Percentiles rank a stretch among this genome's conserved stretches.
phyloP scores from a whole-genome alignment of 1,140 invertebrate genomes.

The Trissolcus basalis region DNA sequence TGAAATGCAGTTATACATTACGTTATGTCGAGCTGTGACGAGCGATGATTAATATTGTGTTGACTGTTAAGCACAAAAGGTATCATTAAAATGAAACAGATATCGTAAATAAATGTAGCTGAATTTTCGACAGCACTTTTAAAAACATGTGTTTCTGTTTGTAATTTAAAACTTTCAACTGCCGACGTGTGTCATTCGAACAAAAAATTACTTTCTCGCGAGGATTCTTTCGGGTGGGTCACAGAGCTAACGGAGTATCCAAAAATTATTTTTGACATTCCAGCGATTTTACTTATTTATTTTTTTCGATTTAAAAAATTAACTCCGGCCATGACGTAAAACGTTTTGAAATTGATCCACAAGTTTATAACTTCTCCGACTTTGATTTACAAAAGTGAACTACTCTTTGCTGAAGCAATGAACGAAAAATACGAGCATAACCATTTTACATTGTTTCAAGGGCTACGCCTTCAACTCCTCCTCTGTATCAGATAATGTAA shows the following conservation, averaged over 20 bases:
- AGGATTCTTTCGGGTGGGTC: no score
- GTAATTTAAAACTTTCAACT: conserved; percentile 49
- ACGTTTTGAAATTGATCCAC: no score
- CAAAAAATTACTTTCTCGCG: conserved; percentile 33
- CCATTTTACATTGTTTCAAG: conserved; percentile 42
- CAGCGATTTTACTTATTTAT: no score
- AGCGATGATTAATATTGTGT: no score
- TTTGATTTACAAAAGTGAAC: conserved; percentile 33
- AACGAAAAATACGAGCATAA: conserved; percentile 36
- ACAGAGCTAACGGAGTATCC: no score
- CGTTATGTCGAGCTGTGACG: no score
- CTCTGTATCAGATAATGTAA: conserved; percentile 39
- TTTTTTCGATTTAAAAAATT: no score
- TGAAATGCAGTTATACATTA: no score
- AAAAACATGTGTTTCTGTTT: conserved; percentile 33
- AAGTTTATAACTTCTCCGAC: no score
- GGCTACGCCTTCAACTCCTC: conserved; percentile 44
- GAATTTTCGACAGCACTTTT: conserved; percentile 6
- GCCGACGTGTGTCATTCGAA: conserved; percentile 17
- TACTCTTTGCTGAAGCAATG: conserved; percentile 15
- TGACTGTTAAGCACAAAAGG: no score
- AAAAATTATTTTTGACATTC: no score
- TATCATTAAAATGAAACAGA: background rate
- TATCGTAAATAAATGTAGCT: background rate
- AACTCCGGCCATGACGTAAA: no score